Conservation (phyloP, 2,888 invertebrate genomes). For the Chesias legatella region DNA sequence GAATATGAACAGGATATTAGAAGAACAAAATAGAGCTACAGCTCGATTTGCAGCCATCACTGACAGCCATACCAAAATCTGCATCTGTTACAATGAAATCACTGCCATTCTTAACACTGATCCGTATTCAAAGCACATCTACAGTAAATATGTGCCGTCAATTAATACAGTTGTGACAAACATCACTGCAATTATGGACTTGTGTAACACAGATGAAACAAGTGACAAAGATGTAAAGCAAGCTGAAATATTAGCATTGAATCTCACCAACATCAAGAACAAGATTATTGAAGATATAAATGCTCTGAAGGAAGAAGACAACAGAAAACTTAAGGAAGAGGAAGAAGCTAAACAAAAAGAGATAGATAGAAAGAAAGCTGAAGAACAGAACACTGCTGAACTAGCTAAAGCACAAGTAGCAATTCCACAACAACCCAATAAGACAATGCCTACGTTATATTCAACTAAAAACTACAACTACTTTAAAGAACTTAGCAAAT, state of each 20-base stretch:
- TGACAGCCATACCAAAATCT: constrained; percentile 79
- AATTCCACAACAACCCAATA: constrained; percentile 32
- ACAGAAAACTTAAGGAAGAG: constrained; percentile 48
- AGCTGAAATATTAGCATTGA: constrained; percentile 72
- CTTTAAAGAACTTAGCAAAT: constrained; percentile 79
- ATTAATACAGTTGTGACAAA: constrained; percentile 62
- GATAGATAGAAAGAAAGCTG: constrained; percentile 48
- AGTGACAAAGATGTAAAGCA: constrained; percentile 77
- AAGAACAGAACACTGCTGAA: constrained; percentile 37
- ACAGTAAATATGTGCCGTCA: constrained; percentile 61
- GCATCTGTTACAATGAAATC: constrained; percentile 78
- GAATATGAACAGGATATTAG: constrained; percentile 72
- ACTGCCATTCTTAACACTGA: constrained; percentile 66
- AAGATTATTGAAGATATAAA: constrained; percentile 63
- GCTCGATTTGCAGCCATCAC: constrained; percentile 77
- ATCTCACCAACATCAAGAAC: constrained; percentile 68
- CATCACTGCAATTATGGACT: constrained; percentile 67
- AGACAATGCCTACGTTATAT: constrained; percentile 67
- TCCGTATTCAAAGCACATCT: constrained; percentile 56
- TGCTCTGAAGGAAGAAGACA: constrained; percentile 44
- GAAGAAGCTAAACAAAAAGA: constrained; percentile 47
- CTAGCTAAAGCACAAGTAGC: constrained; percentile 33
- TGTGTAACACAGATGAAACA: constrained; percentile 62
- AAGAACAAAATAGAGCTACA: constrained; percentile 71
- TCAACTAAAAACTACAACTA: constrained; percentile 68